Evolutionary conservation across 2,888 invertebrate species (phyloP).

Genomic region (Idaea aversata): DNA sequence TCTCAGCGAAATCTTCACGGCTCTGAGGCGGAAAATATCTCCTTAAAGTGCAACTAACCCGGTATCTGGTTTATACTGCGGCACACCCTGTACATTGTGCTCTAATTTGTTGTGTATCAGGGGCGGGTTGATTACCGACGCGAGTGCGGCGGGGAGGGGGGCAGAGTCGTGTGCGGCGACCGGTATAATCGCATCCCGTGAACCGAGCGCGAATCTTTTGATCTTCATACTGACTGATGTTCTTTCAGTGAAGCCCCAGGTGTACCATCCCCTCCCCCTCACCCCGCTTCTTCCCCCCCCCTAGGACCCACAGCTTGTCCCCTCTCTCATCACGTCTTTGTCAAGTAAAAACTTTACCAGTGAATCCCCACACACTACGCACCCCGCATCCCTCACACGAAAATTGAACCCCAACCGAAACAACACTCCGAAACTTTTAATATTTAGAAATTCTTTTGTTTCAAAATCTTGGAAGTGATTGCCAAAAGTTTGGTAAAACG

Average conservation of each 20-base stretch:
- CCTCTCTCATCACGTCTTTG: slow-evolving; percentile 21
- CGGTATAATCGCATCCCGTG: slow-evolving; percentile 19
- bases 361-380: slow-evolving; percentile 6
- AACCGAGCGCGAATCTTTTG: slow-evolving; percentile 34
- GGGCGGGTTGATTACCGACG: not conserved
- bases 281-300: too few species aligned
- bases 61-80: not conserved
- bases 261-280: too few species aligned
- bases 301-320: not conserved
- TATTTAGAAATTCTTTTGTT: slow-evolving; percentile 28
- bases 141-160: not conserved
- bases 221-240: slow-evolving; percentile 37
- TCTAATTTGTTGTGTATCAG: not conserved
- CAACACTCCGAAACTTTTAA: slow-evolving; percentile 21
- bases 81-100: not conserved
- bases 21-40: not conserved
- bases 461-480: slow-evolving; percentile 22
- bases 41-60: not conserved
- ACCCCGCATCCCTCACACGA: slow-evolving; percentile 14
- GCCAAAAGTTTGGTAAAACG: slow-evolving; percentile 19
- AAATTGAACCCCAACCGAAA: slow-evolving; percentile 16
- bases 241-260: slow-evolving; percentile 23
- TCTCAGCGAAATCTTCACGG: not conserved
- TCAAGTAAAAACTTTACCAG: slow-evolving; percentile 28
- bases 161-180: slow-evolving; percentile 12